Conservation (phyloP, 2,888 invertebrate species). For the Andrena marginata region DNA sequence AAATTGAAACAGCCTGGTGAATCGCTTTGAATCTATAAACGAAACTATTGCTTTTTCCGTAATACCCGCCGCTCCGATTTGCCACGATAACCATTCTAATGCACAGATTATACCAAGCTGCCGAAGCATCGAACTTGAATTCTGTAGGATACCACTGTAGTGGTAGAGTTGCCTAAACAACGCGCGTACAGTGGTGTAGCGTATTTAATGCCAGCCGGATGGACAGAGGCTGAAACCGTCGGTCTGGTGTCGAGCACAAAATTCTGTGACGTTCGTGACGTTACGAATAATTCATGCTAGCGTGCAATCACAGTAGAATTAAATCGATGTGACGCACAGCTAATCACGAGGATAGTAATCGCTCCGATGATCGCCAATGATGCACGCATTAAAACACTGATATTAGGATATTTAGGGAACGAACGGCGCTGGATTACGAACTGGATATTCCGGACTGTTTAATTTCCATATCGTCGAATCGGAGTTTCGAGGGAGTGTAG, state of each 20-base stretch:
- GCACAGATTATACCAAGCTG: neutral
- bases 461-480: neutral
- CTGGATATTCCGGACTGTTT: neutral
- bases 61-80: conserved; percentile 26
- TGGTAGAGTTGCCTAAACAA: neutral
- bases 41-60: conserved; percentile 28
- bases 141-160: too few species aligned
- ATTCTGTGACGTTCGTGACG: conserved; percentile 2
- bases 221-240: neutral
- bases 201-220: neutral
- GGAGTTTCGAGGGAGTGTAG: neutral
- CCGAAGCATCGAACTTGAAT: conserved; percentile 6
- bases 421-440: conserved; percentile 7
- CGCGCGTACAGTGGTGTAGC: too few species aligned
- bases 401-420: conserved; percentile 15
- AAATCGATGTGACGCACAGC: neutral
- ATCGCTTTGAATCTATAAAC: neutral
- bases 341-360: conserved; percentile 9
- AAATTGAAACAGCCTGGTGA: conserved; percentile 28
- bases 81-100: conserved; percentile 25
- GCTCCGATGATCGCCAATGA: neutral
- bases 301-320: neutral
- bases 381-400: conserved; percentile 1
- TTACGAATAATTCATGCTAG: neutral
- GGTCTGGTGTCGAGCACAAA: neutral